These are phyloP conservation scores for Ophion obscuratus DNA, from an alignment of 2,888 invertebrate species.

Conservation along the genomic window DNA sequence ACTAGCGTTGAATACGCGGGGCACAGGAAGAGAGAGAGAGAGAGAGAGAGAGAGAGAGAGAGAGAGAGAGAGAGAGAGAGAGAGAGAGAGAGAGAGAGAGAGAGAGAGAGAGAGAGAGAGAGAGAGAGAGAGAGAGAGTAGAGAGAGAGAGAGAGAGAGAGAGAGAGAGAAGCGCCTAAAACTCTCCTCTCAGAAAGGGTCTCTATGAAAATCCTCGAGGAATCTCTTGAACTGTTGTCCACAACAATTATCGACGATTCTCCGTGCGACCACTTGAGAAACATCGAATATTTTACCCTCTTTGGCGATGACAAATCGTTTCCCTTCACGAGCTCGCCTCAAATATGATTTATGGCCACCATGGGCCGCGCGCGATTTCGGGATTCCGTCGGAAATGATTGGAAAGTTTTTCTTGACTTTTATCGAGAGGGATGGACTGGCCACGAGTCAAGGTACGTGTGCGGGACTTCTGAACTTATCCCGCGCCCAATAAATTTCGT, in stretches of 20 bases:
- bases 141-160: constrained; percentile 6
- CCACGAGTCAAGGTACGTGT: neutral
- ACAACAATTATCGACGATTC: constrained; percentile 23
- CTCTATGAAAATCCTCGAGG: constrained; percentile 1
- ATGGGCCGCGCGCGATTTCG: neutral
- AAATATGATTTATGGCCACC: constrained; percentile 22
- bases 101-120: neutral
- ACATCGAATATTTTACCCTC: constrained; percentile 2
- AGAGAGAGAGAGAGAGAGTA: neutral
- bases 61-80: neutral
- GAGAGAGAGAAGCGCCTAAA: neutral
- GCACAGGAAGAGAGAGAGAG: constrained; percentile 15
- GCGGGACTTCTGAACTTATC: neutral
- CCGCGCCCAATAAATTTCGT: too few species aligned
- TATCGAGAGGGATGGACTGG: neutral
- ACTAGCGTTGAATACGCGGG: constrained; percentile 45
- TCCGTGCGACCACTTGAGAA: constrained; percentile 13
- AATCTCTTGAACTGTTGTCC: constrained; percentile 12
- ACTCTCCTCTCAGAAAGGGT: neutral
- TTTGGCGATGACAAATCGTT: constrained; percentile 9
- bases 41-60: constrained; percentile 6
- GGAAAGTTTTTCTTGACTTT: neutral
- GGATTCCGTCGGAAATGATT: constrained; percentile 3
- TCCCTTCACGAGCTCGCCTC: constrained; percentile 5
- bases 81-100: constrained; percentile 3